These are phyloP conservation scores for Egretta garzetta DNA, from an alignment of 2,113 vertebrate species.

Conservation along the genomic window DNA sequence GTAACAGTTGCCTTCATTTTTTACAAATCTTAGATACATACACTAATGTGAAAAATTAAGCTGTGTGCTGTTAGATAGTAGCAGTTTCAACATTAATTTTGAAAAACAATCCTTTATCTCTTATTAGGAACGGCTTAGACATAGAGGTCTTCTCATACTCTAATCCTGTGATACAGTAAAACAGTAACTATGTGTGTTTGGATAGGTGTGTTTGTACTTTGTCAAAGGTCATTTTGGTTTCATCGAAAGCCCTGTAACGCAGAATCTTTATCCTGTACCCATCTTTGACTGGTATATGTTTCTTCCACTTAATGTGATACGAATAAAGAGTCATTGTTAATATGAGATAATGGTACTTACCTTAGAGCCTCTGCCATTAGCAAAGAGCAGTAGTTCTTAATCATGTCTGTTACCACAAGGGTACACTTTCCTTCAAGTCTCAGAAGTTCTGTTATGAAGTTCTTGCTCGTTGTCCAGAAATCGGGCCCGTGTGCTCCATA, in stretches of 20 bases:
- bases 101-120: background rate
- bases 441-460: background rate
- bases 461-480: background rate
- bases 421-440: background rate
- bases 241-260: background rate
- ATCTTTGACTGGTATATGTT: background rate
- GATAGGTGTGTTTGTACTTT: conserved; percentile 13
- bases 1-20: background rate
- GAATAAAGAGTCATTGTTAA: conserved; percentile 46
- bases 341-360: conserved; percentile 24
- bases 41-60: background rate
- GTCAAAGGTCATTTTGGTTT: background rate
- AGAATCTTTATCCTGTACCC: background rate
- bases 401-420: background rate
- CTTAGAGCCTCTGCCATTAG: background rate
- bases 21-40: background rate
- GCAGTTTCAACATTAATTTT: background rate
- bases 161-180: background rate
- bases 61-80: background rate
- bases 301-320: conserved; percentile 20
- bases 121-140: background rate
- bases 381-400: background rate
- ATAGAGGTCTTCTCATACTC: background rate
- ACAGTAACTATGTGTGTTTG: background rate
- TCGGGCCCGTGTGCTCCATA: background rate